Percentiles rank a stretch among this genome's conserved stretches.
Conservation (phyloP, 2,888 invertebrate genomes). For the Syrista parreyssii region DNA sequence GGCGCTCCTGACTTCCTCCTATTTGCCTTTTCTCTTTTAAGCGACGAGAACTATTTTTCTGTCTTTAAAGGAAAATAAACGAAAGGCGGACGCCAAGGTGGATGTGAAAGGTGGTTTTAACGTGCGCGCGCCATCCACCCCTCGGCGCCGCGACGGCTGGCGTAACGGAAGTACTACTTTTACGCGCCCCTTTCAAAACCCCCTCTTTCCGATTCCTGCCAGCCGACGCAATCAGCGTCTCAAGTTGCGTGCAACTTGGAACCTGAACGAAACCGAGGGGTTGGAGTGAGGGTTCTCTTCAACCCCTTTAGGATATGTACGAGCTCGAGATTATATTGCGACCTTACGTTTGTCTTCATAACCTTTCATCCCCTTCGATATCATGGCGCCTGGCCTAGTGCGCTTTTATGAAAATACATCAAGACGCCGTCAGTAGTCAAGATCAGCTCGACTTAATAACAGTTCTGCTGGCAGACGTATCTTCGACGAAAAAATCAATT, state of each 20-base stretch:
- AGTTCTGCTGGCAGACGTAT: background rate
- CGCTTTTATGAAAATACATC: background rate
- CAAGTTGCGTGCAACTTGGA: constrained; percentile 47
- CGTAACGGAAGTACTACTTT: constrained; percentile 63
- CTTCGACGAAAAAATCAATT: background rate
- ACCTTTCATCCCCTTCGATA: background rate
- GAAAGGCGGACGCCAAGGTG: constrained; percentile 15
- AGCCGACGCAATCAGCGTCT: constrained; percentile 54
- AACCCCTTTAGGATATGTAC: constrained; percentile 26
- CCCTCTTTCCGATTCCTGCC: constrained; percentile 35
- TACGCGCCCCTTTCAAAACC: constrained; percentile 49
- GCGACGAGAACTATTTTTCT: constrained; percentile 48
- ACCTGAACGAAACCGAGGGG: constrained; percentile 30
- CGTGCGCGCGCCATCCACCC: constrained; percentile 10
- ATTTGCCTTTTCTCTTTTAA: constrained; percentile 1
- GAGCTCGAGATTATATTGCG: constrained; percentile 2
- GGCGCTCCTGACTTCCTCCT: background rate
- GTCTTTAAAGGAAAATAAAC: constrained; percentile 53
- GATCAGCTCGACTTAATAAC: background rate
- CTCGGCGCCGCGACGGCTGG: constrained; percentile 58
- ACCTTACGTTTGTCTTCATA: background rate
- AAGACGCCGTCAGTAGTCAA: background rate
- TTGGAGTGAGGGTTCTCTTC: constrained; percentile 20
- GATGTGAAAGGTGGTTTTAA: constrained; percentile 2
- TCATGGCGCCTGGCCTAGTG: background rate